Conservation (phyloP, 2,888 invertebrate genomes). For the Orgyia antiqua region DNA sequence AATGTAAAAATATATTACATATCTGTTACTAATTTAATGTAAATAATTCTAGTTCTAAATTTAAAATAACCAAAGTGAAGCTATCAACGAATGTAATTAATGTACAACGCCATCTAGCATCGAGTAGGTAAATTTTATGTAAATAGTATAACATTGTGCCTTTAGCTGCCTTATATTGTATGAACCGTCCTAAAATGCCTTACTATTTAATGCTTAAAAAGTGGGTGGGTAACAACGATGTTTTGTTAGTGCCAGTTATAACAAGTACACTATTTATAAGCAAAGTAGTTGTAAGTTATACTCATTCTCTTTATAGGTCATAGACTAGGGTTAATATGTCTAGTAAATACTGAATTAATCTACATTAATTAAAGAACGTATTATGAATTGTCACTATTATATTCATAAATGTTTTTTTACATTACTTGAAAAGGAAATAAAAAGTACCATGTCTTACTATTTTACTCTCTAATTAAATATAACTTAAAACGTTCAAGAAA, state of each 20-base stretch:
- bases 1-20: too few relatives aligned
- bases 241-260: conserved; percentile 60
- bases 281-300: conserved; percentile 26
- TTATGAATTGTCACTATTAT: too few relatives aligned
- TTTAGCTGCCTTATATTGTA: conserved; percentile 63
- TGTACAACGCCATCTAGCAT: conserved; percentile 41
- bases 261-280: conserved; percentile 50
- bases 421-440: conserved; percentile 9
- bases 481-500: conserved; percentile 15
- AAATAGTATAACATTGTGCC: conserved; percentile 46
- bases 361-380: too few relatives aligned
- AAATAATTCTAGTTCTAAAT: conserved; percentile 12
- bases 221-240: conserved; percentile 63
- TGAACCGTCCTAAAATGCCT: conserved; percentile 69
- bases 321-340: neutral
- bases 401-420: neutral
- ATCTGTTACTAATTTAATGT: conserved; percentile 4
- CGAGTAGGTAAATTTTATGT: conserved; percentile 31
- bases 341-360: too few relatives aligned
- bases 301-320: conserved; percentile 7
- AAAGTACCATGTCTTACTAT: conserved; percentile 5
- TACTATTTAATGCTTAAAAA: conserved; percentile 36
- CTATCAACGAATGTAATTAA: conserved; percentile 16
- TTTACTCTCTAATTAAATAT: conserved; percentile 16
- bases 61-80: conserved; percentile 16